Conservation (phyloP, 2,113 vertebrate species). For the Cyanocitta stelleri region DNA sequence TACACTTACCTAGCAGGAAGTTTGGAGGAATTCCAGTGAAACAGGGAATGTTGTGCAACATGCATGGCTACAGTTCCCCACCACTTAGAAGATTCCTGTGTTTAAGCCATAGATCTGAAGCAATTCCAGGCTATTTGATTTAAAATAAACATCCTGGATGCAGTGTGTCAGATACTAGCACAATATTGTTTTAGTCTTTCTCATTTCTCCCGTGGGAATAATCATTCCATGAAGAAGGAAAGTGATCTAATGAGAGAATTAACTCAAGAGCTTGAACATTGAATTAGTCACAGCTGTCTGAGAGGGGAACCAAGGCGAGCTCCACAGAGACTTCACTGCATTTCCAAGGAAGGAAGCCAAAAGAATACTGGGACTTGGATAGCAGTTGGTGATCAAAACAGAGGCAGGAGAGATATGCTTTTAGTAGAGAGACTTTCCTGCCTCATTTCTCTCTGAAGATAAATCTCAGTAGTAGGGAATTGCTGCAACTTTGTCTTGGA, state of each 20-base stretch:
- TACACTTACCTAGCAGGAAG: conserved; percentile 32
- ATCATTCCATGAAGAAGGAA: conserved; percentile 57
- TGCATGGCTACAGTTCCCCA: not conserved
- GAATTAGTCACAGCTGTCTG: conserved; percentile 65
- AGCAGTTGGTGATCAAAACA: conserved; percentile 9
- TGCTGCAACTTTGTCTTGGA: not conserved
- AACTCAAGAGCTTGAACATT: conserved; percentile 44
- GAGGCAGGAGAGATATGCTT: not conserved
- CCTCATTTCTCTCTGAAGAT: not conserved
- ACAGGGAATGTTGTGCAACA: not conserved
- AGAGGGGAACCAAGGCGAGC: conserved; percentile 38
- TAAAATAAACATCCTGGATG: conserved; percentile 61
- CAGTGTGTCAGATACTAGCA: conserved; percentile 31
- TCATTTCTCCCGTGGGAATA: conserved; percentile 49
- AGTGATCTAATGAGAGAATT: conserved; percentile 64
- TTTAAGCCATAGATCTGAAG: conserved; percentile 35
- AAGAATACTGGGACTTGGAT: not conserved
- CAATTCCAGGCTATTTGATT: conserved; percentile 34
- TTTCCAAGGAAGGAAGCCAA: conserved; percentile 40
- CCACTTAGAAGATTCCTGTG: not conserved
- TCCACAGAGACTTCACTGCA: conserved; percentile 36
- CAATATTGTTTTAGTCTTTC: conserved; percentile 40
- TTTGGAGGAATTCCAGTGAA: conserved; percentile 14
- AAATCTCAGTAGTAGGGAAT: not conserved
- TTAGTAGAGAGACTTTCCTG: not conserved